Conservation (phyloP, 2,797 vertebrate species). For the Choloepus didactylus region DNA sequence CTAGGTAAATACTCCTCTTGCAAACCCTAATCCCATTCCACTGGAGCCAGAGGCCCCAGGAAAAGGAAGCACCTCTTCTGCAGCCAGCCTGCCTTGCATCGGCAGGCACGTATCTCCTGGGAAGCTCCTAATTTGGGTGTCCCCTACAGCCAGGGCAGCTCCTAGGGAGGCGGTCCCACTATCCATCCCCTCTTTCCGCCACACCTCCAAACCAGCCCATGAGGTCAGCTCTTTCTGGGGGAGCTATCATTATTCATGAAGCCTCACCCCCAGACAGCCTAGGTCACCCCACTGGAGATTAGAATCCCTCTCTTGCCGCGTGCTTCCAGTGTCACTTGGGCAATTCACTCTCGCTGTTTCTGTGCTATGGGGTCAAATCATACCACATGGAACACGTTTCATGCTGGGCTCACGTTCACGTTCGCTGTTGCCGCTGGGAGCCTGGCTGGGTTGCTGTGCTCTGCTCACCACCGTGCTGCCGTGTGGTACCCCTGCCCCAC, state of each 20-base stretch:
- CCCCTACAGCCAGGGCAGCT: background rate
- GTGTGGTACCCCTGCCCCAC: background rate
- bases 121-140: background rate
- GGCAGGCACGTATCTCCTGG: background rate
- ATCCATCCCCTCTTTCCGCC: background rate
- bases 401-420: accelerated
- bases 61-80: slow-evolving; percentile 52
- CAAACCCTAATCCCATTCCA: slow-evolving; percentile 6
- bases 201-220: background rate
- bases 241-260: background rate
- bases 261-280: background rate
- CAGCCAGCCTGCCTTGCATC: slow-evolving; percentile 24
- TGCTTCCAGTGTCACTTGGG: background rate
- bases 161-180: no score
- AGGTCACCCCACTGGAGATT: background rate
- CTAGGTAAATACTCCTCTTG: slow-evolving; percentile 44
- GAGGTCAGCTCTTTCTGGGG: background rate
- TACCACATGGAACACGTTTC: accelerated
- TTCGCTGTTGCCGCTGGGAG: background rate
- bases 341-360: background rate
- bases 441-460: background rate
- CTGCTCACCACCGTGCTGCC: background rate
- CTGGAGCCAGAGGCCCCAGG: slow-evolving; percentile 70
- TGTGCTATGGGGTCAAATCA: background rate
- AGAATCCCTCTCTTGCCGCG: background rate